These are phyloP conservation scores for Burhinus bistriatus DNA, from an alignment of 2,113 vertebrate species.

Conservation along the genomic window DNA sequence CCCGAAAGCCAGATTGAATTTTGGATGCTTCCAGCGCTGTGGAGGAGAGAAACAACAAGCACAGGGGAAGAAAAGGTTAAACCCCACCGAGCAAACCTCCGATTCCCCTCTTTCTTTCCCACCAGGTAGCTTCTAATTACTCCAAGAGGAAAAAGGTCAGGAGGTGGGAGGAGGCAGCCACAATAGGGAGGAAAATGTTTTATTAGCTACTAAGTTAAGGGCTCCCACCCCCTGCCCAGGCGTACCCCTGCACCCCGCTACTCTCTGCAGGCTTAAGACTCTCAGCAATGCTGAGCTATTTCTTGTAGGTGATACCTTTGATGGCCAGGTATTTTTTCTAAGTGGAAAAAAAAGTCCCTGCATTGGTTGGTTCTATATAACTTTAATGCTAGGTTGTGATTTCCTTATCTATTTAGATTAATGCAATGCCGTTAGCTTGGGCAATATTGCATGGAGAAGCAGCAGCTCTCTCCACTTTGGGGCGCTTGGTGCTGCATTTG, in stretches of 20 bases:
- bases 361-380: not conserved
- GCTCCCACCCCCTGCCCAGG: not conserved
- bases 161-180: not conserved
- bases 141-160: not conserved
- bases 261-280: not conserved
- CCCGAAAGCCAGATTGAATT: not conserved
- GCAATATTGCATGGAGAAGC: fast-evolving
- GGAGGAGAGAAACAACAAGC: not conserved
- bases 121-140: slow-evolving; percentile 31
- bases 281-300: not conserved
- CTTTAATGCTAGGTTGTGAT: not conserved
- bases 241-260: not conserved
- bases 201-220: not conserved
- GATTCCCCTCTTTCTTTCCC: not conserved
- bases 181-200: slow-evolving; percentile 25
- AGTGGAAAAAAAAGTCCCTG: too few species aligned
- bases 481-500: not conserved
- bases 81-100: not conserved
- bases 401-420: fast-evolving
- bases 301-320: not conserved
- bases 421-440: not conserved
- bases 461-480: not conserved
- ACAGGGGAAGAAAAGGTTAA: not conserved
- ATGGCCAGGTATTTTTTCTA: not conserved
- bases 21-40: not conserved